phyloP scores from a whole-genome alignment of 1,140 invertebrate genomes.

The Nomia melanderi region DNA sequence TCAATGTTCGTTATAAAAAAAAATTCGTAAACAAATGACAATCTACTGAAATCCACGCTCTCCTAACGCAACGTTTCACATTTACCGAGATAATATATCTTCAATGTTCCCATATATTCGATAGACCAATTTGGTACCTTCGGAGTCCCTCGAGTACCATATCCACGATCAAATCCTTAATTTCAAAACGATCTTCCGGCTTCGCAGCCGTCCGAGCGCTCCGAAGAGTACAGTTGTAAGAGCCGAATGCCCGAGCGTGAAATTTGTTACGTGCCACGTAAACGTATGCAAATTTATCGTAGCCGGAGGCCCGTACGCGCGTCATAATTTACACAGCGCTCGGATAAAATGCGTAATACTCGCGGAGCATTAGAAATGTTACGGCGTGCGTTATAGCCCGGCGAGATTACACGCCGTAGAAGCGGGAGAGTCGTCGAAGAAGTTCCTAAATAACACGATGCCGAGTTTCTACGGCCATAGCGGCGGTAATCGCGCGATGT shows the following conservation, averaged over 20 bases:
- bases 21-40: too few relatives aligned
- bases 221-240: background rate
- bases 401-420: constrained; percentile 28
- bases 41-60: too few relatives aligned
- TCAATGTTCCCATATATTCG: too few relatives aligned
- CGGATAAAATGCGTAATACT: constrained; percentile 35
- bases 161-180: too few relatives aligned
- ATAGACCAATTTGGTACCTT: too few relatives aligned
- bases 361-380: constrained; percentile 36
- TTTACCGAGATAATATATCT: too few relatives aligned
- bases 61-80: too few relatives aligned
- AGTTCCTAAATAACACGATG: constrained; percentile 40
- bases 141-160: too few relatives aligned
- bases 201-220: too few relatives aligned
- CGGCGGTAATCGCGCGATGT: constrained; percentile 20
- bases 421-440: background rate
- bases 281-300: constrained; percentile 37
- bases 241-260: background rate
- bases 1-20: too few relatives aligned
- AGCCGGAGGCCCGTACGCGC: background rate
- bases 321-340: constrained; percentile 9
- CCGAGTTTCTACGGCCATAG: constrained; percentile 7
- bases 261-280: constrained; percentile 23
- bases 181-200: background rate
- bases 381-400: constrained; percentile 1